phyloP scores from a whole-genome alignment of 2,113 vertebrate genomes.

The Salvator merianae region DNA sequence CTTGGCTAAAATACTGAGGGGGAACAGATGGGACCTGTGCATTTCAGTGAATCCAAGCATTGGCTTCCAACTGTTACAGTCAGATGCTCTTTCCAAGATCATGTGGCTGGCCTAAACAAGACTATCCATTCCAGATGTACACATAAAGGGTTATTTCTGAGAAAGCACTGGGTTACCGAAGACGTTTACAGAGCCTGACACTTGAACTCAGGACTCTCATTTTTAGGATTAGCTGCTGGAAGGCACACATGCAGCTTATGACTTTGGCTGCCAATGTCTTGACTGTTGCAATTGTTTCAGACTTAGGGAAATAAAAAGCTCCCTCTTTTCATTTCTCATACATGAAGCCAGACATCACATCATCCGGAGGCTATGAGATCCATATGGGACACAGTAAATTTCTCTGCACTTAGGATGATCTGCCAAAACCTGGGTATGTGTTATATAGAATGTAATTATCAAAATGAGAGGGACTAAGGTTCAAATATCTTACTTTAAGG shows the following conservation, averaged over 20 bases:
- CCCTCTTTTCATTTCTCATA: slow-evolving; percentile 21
- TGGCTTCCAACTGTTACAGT: not conserved
- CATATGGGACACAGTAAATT: slow-evolving; percentile 16
- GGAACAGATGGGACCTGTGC: not conserved
- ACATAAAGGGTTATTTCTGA: not conserved
- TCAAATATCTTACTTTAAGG: not conserved
- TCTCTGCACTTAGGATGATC: not conserved
- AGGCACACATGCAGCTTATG: not conserved
- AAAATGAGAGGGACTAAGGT: not conserved
- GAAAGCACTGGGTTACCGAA: not conserved
- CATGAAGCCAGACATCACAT: slow-evolving; percentile 39
- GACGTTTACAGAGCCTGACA: not conserved
- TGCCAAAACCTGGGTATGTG: not conserved
- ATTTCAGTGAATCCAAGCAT: not conserved
- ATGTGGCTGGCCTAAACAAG: not conserved
- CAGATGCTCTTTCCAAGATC: not conserved
- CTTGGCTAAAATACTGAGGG: not conserved
- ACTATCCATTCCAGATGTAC: not conserved
- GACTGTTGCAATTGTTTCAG: slow-evolving; percentile 9
- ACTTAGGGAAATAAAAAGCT: slow-evolving; percentile 14
- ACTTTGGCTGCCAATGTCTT: slow-evolving; percentile 11
- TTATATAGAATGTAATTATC: not conserved
- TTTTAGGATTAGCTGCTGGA: slow-evolving; percentile 13
- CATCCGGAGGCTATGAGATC: slow-evolving; percentile 23
- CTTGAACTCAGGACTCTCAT: slow-evolving; percentile 10